Conservation (phyloP, 2,113 vertebrate species). For the Cyanoramphus novaezelandiae region DNA sequence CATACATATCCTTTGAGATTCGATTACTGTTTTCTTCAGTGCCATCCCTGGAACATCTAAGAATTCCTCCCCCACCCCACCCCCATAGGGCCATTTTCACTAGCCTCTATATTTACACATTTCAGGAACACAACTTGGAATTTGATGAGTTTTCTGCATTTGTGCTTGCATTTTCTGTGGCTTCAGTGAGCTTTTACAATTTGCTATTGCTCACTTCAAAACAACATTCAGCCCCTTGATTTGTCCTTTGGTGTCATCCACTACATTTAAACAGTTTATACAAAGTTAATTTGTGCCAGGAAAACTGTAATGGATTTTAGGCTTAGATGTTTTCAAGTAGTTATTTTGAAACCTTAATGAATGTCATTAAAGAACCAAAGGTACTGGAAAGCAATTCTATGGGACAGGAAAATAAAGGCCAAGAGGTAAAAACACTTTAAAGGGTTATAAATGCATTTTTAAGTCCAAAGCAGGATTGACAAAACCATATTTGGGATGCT, state of each 20-base stretch:
- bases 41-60: background rate
- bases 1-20: background rate
- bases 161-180: background rate
- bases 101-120: background rate
- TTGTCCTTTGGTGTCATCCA: conserved; percentile 48
- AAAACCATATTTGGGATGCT: background rate
- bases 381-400: background rate
- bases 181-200: background rate
- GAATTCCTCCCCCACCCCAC: accelerated
- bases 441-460: background rate
- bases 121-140: background rate
- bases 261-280: conserved; percentile 24
- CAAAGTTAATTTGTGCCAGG: conserved; percentile 23
- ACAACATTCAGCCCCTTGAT: background rate
- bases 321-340: background rate
- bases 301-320: conserved; percentile 22
- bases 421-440: background rate
- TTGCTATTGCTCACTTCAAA: background rate
- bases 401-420: background rate
- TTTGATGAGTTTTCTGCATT: background rate
- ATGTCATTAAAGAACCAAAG: conserved; percentile 31
- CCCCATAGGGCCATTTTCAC: background rate
- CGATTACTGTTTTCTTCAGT: background rate
- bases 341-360: conserved; percentile 56
- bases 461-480: background rate